Evolutionary conservation across 2,888 invertebrate genomes (phyloP), one percentile per base, ranked within the genome.

Genomic region (Orthosia gothica): DNA sequence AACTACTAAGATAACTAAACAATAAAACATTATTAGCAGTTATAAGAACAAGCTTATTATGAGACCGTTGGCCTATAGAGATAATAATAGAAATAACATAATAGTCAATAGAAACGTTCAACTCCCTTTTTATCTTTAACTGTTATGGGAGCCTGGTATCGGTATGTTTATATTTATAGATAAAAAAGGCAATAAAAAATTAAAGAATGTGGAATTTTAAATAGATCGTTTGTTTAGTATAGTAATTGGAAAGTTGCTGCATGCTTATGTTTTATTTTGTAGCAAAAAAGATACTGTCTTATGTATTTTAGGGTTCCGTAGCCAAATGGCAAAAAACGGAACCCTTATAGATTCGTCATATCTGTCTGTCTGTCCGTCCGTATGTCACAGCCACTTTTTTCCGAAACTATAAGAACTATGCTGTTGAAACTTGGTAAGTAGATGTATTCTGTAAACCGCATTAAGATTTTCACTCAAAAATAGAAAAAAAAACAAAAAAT

Each of bases 31-130:
- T 81, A 75, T 83, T 82, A 72, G 71, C 62, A 64, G 75, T 72
- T 76, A 76, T 50, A 65, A 66, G 64, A 57, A 54, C 40, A 13
- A 58, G 52, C 54, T 76, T 70, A 81, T 82, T 76, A 82, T 54
- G 75, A 65, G 84, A 70, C 52, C 73, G 45, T 79, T 79, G 76
- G 82, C 74, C 82, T 62, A 20, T 12, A 50, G 15, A 52, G 58
- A 76, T 86, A 78, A 84, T 72, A 72, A 74, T 76, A 81, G 62
- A 73, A 40, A 64, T 74, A 73, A 69, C 13, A 76, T 70, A 66
- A 76, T 74, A 81, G 62, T 66, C 70, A 76, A 79, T 70, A 75
- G 70, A 47, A 68, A 45, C 70, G 71, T 83, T 84, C 74, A 86
- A 77, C 84, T 77, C 69, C 26, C 47, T 64, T 57, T 78, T 83